Percentiles rank a stretch among this genome's conserved stretches.
These are phyloP conservation scores for Narcine bancroftii DNA, from an alignment of 2,113 vertebrate genomes.

Conservation along the genomic window DNA sequence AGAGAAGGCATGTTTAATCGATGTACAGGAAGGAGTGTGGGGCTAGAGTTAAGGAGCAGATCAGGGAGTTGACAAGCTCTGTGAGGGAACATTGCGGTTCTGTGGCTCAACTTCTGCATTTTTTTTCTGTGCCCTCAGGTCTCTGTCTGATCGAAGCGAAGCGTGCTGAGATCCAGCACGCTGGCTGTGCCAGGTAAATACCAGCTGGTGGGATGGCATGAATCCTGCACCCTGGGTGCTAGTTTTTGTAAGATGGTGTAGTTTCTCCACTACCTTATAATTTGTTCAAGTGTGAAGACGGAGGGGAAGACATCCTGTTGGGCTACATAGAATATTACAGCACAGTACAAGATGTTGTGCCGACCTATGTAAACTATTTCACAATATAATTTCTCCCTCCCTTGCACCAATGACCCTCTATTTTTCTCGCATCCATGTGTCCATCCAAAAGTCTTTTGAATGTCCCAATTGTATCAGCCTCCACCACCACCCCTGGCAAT, in stretches of 20 bases:
- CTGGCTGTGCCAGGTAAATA: slow-evolving; percentile 69
- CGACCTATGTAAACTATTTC: no score
- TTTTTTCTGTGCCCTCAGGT: slow-evolving; percentile 49
- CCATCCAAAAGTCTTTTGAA: no score
- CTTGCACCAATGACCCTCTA: no score
- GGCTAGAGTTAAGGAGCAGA: background rate
- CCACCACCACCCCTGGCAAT: no score
- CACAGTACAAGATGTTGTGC: no score
- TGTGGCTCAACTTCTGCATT: slow-evolving; percentile 19
- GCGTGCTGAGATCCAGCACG: slow-evolving; percentile 78
- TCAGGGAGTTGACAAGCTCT: no score
- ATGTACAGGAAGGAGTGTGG: background rate
- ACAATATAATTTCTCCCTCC: no score
- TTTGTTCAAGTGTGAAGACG: background rate
- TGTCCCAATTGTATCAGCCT: no score
- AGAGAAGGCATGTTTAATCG: background rate
- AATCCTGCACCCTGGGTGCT: background rate
- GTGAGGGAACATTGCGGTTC: background rate
- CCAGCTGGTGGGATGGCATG: background rate
- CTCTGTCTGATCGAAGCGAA: slow-evolving; percentile 88
- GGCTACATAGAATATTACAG: no score
- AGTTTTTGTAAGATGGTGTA: background rate
- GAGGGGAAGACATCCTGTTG: no score
- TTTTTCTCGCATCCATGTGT: no score
- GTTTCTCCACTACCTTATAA: no score